Percentiles rank a stretch among this genome's conserved stretches.
phyloP scores from a whole-genome alignment of 2,113 vertebrate genomes.

The Ochotona princeps region DNA sequence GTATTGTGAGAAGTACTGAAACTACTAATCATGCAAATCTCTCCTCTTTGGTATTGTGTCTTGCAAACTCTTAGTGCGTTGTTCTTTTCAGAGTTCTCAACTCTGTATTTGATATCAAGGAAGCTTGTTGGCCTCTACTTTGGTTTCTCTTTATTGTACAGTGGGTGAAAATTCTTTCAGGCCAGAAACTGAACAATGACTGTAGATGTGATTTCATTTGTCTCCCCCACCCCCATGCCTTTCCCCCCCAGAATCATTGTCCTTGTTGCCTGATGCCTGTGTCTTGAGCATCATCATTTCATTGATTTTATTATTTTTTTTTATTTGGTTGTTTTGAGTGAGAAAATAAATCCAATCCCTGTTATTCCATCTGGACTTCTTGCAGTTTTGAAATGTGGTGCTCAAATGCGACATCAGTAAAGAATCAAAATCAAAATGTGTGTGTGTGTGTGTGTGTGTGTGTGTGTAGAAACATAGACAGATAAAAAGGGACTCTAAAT shows the following conservation, averaged over 20 bases:
- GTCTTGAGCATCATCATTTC: not conserved
- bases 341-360: not conserved
- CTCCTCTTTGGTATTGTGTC: not conserved
- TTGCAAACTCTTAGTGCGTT: not conserved
- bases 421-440: conserved; percentile 20
- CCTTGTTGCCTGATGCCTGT: not conserved
- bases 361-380: not conserved
- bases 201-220: not conserved
- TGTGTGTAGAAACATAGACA: not conserved
- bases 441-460: too few species aligned
- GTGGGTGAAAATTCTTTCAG: not conserved
- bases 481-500: not conserved
- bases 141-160: not conserved
- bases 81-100: not conserved
- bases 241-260: not conserved
- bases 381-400: not conserved
- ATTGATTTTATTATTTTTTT: not conserved
- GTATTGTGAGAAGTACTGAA: not conserved
- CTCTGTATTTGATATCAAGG: not conserved
- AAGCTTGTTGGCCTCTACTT: not conserved
- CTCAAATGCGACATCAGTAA: not conserved
- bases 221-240: not conserved
- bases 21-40: not conserved
- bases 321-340: not conserved
- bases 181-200: not conserved